phyloP scores from a whole-genome alignment of 1,140 invertebrate genomes.

The Pachyrhynchus sulphureomaculatus region DNA sequence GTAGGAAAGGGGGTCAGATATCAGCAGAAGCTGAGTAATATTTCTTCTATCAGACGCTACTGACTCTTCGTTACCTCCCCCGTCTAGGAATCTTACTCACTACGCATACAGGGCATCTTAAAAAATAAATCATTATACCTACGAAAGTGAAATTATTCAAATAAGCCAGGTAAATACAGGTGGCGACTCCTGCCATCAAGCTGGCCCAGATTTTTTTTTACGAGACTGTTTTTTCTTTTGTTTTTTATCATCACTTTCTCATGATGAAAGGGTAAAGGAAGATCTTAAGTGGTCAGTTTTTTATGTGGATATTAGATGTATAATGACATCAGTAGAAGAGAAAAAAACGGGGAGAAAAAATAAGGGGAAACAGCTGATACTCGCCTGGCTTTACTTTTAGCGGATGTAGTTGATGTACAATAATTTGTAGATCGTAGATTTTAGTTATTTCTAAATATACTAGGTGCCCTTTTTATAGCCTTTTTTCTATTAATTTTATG shows the following conservation, averaged over 20 bases:
- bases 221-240: conserved; percentile 15
- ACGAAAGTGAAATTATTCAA: conserved; percentile 36
- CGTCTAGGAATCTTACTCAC: conserved; percentile 2
- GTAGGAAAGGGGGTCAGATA: background rate
- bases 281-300: conserved; percentile 30
- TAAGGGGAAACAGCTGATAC: conserved; percentile 19
- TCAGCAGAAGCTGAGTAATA: background rate
- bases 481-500: background rate
- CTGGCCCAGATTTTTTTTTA: conserved; percentile 30
- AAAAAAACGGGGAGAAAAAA: conserved; percentile 9
- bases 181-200: conserved; percentile 28
- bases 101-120: conserved; percentile 11
- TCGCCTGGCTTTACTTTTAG: background rate
- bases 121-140: conserved; percentile 29
- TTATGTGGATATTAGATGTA: conserved; percentile 19
- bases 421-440: conserved; percentile 4
- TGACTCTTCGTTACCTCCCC: conserved; percentile 13
- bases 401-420: background rate
- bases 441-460: background rate
- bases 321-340: conserved; percentile 20
- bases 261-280: conserved; percentile 26
- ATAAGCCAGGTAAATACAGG: conserved; percentile 34
- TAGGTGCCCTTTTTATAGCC: background rate
- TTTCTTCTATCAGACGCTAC: background rate
- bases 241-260: conserved; percentile 26